Base-by-base conservation (phyloP, 2,113 vertebrate species). In the Corynorhinus townsendii region DNA sequence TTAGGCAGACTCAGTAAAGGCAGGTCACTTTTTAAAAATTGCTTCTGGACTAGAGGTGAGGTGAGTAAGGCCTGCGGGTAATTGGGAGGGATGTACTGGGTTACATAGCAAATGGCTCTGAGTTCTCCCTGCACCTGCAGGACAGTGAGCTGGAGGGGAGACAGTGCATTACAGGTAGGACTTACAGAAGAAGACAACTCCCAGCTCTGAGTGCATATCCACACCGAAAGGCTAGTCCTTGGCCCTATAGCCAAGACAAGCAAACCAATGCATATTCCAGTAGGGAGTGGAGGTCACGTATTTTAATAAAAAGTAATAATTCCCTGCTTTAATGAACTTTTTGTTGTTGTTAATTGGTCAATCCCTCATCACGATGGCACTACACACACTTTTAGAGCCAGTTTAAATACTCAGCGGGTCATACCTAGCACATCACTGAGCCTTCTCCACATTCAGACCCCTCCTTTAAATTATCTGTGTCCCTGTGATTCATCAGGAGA, bases 1-100 rank as follows among this genome's bases (percentile, higher is more conserved):
- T 90, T 73, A 47, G 72, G 83, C 69, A 72, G 72, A 83, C 89
- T 64, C 35, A n/a, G 14, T 38, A 49, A 84, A 71, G 59, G 38
- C 59, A 68, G 56, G 19, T 52, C 28, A 7, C 62, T 40, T 43
- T 43, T 45, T 16, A 52, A 69, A 89, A 40, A 35, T 3, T n/a
- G 81, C 81, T 59, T 0, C 16, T 2, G 1, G 75, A 86, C 54
- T 86, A 30, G n/a, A 28, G 15, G 1, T 52, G 30, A 35, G 24
- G 1, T 38, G 54, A 59, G 28, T 40, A 28, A 38, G 49, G 33
- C 72, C 15, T 6, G 0, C 35, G 12, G 30, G 5, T 1, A 1
- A 9, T 20, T 1, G 47, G 52, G 75, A 24, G 47, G 47, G 47
- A 40, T 75, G 4, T 40, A 4, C 45, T 30, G 47, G 47, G 14